Conservation (phyloP, 2,888 invertebrate species). For the Drosophila borborema region DNA sequence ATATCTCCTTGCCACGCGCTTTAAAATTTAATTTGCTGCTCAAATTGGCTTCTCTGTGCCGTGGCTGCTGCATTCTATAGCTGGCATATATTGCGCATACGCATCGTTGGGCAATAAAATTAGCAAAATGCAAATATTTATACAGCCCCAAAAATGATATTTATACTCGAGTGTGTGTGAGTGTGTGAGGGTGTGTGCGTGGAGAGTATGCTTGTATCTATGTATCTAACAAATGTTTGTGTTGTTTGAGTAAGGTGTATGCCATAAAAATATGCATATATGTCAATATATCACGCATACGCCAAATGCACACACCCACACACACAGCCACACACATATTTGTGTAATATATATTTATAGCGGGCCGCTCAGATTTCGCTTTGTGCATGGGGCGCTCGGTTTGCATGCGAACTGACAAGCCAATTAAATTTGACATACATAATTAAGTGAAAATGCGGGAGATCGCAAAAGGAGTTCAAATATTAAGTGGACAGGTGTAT, state of each 20-base stretch:
- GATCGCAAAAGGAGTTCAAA: slow-evolving; percentile 50
- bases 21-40: slow-evolving; percentile 54
- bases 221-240: slow-evolving; percentile 38
- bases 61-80: slow-evolving; percentile 29
- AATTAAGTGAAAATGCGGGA: slow-evolving; percentile 61
- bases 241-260: slow-evolving; percentile 22
- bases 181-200: slow-evolving; percentile 1
- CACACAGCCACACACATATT: slow-evolving; percentile 17
- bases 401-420: slow-evolving; percentile 65
- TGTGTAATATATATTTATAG: slow-evolving; percentile 65
- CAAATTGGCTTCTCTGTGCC: slow-evolving; percentile 17
- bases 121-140: slow-evolving; percentile 67
- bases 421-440: slow-evolving; percentile 79
- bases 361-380: slow-evolving; percentile 45
- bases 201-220: slow-evolving; percentile 11
- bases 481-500: slow-evolving; percentile 52
- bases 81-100: slow-evolving; percentile 47
- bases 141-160: slow-evolving; percentile 50
- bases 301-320: slow-evolving; percentile 59
- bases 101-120: slow-evolving; percentile 53
- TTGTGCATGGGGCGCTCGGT: slow-evolving; percentile 11
- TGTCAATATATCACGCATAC: slow-evolving; percentile 47
- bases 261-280: slow-evolving; percentile 19
- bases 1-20: slow-evolving; percentile 18
- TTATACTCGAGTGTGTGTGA: slow-evolving; percentile 14